Evolutionary conservation across 2,888 invertebrate species (phyloP).

Genomic region (Ephialtes manifestator): DNA sequence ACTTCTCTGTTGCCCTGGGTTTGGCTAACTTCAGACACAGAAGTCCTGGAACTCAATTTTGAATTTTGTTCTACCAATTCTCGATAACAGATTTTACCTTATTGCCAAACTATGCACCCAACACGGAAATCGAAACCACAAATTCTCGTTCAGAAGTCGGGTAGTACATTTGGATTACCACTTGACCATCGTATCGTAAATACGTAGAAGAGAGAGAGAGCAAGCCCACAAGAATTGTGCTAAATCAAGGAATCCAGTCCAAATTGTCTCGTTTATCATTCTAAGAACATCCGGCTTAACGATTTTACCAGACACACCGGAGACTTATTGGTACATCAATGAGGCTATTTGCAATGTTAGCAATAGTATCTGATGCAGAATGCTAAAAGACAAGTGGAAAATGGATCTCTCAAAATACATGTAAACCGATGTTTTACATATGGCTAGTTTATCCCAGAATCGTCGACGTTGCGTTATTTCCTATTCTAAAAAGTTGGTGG

Average conservation of each 20-base stretch:
- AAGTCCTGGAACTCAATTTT: too few species aligned
- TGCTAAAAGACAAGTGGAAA: slow-evolving; percentile 1
- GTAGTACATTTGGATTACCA: not conserved
- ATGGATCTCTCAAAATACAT: slow-evolving; percentile 59
- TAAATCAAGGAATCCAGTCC: slow-evolving; percentile 7
- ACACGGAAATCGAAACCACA: slow-evolving; percentile 20
- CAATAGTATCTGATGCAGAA: not conserved
- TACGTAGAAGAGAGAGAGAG: not conserved
- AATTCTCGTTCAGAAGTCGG: not conserved
- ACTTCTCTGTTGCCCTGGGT: too few species aligned
- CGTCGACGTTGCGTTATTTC: slow-evolving; percentile 36
- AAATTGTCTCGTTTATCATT: slow-evolving; percentile 1
- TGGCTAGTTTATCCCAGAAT: slow-evolving; percentile 49
- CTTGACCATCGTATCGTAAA: not conserved
- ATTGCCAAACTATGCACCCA: not conserved
- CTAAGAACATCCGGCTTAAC: slow-evolving; percentile 19
- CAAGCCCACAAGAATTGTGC: slow-evolving; percentile 4
- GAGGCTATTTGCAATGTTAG: not conserved
- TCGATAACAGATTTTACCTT: not conserved
- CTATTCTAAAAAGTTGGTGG: too few species aligned
- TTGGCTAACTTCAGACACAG: too few species aligned
- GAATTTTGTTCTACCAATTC: not conserved
- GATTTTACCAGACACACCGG: not conserved
- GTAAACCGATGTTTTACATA: slow-evolving; percentile 56
- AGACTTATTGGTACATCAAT: slow-evolving; percentile 47